Evolutionary conservation across 2,797 vertebrate genomes (phyloP), one percentile per base, ranked within the genome.

Genomic region (Mormyrus proboscirostris): DNA sequence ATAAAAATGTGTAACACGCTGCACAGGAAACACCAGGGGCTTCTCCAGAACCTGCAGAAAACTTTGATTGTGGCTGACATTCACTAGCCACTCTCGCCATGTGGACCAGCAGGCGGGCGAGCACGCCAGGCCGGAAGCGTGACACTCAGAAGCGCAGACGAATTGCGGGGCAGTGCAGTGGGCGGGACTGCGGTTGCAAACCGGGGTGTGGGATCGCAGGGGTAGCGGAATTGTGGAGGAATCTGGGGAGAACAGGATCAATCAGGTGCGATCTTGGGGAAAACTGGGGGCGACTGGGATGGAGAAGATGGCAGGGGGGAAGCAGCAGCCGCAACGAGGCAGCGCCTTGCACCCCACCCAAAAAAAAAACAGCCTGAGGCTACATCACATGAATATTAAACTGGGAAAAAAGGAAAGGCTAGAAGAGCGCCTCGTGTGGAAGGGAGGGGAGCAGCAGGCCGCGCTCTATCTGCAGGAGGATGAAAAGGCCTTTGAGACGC

Each of bases 401-500:
- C 7, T 25, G 8, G 0, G 25, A 29, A 69, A 3, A 69, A 69
- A 69, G 25, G 25, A 33, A 69, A 29, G 25, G 9, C 62, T 69
- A 29, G 62, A 10, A 47, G 83, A 50, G 83, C 16, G 47, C n/a
- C 44, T 29, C 44, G 2, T 33, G 59, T 85, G 83, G 22, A 2
- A 4, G 10, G 38, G 73, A 14, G 29, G 14, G 76, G 38, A 41
- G 76, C 19, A 4, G 16, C 44, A n/a, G 44, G 41, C 12, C 3
- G 2, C 49, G 4, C 16, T 2, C 83, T 9, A 4, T 25, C 41
- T 5, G 83, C 33, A 25, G 83, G 83, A 53, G 22, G 83, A 53
- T 85, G 83, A 85, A 85, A 85, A 85, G 83, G 12, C 83, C 83
- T 51, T 53, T 85, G 44, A 85, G 83, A 85, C 0, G 22, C 12